phyloP scores from a whole-genome alignment of 1,140 invertebrate species.

The Drosophila rhopaloa region DNA sequence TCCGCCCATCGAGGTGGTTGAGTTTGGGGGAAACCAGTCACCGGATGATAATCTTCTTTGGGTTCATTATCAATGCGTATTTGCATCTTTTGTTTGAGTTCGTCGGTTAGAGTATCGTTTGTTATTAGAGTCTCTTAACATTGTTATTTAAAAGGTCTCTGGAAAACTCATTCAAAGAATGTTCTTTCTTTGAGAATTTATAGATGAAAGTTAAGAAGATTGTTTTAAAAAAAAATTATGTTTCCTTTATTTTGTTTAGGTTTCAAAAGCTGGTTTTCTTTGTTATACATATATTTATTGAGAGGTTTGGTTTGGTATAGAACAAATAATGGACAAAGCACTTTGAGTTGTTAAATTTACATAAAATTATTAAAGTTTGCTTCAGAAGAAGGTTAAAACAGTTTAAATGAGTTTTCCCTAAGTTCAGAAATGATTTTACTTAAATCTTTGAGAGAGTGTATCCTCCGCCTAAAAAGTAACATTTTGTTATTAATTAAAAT shows the following conservation, averaged over 20 bases:
- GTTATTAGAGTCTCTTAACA: conserved; percentile 1
- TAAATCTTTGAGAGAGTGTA: background rate
- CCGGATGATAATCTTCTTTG: conserved; percentile 51
- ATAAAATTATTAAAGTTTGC: background rate
- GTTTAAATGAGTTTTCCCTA: background rate
- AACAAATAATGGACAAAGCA: no score
- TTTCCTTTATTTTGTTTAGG: no score
- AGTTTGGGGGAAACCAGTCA: conserved; percentile 21
- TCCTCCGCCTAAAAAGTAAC: conserved; percentile 25
- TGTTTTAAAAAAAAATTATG: no score
- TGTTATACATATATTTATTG: no score
- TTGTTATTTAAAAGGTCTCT: background rate
- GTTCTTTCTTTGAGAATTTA: no score
- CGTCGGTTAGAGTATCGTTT: conserved; percentile 3
- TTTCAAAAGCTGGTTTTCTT: no score
- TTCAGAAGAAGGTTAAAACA: background rate
- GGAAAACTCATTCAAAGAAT: background rate
- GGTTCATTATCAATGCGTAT: conserved; percentile 65
- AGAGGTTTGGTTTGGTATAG: no score
- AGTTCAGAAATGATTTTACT: background rate
- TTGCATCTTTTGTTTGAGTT: conserved; percentile 69
- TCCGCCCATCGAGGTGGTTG: background rate
- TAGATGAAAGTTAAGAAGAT: no score
- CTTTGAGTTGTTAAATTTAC: no score
- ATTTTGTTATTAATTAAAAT: conserved; percentile 77